A percentile compares a stretch with the other conserved stretches of the same genome.
Evolutionary conservation across 1,140 invertebrate genomes (phyloP).

Genomic region (Trichonephila clavipes): DNA sequence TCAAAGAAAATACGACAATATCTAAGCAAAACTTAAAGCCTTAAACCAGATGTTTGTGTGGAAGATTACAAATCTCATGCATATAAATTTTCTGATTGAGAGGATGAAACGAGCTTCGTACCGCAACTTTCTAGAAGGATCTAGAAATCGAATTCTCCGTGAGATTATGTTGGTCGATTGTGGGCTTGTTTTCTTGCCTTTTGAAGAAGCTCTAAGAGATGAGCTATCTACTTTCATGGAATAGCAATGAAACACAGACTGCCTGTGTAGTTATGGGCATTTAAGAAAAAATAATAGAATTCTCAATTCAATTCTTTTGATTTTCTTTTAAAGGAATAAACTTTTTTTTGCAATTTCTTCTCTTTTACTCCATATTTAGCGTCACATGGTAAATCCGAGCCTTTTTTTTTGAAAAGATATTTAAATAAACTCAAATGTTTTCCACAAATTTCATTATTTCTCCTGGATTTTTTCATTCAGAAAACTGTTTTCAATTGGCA

Average conservation of each 20-base stretch:
- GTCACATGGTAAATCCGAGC: no score
- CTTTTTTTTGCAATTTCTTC: no score
- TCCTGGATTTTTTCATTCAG: no score
- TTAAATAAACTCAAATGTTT: no score
- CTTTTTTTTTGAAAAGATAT: no score
- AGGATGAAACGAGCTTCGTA: background rate
- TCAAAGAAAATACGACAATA: background rate
- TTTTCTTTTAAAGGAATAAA: no score
- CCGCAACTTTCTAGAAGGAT: background rate
- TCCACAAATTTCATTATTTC: no score
- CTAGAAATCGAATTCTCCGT: background rate
- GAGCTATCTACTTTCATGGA: background rate
- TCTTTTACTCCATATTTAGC: no score
- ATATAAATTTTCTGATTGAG: slow-evolving; percentile 48
- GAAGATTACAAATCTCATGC: slow-evolving; percentile 55
- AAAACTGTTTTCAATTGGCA: no score
- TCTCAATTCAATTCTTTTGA: no score
- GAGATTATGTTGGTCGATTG: background rate
- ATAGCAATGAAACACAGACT: background rate
- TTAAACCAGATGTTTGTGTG: background rate
- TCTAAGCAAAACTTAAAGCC: background rate
- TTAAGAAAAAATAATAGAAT: no score
- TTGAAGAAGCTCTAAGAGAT: background rate
- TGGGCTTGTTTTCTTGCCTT: background rate
- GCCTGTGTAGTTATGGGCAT: no score